Base-by-base conservation (phyloP, 2,888 invertebrate species). In the Geotrupes spiniger region DNA sequence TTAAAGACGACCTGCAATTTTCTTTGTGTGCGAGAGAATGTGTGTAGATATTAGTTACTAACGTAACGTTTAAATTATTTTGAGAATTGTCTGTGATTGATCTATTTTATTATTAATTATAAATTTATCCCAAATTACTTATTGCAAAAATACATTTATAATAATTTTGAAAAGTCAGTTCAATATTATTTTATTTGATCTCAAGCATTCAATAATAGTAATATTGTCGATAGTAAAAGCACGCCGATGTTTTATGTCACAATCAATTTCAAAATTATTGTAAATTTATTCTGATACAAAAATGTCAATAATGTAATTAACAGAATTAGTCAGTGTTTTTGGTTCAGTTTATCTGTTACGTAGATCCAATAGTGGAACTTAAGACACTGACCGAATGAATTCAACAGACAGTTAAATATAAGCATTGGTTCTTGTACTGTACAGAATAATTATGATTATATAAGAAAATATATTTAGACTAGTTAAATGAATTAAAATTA, bases 71-170 rank as follows among this genome's bases (percentile, higher is more conserved):
- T 71, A 70, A 71, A 70, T 70, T 72, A 70, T 71, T 71, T 73
- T 72, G 71, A 71, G 69, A 72, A 71, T 69, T 72, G 70, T 73
- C 73, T 73, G 73, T 73, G 73, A 73, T 73, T 72, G 65, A 71
- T 65, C 68, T 71, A 70, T 68, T 69, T 70, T 68, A 70, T 71
- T 66, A 63, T 69, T 70, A 70, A 68, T 65, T 63, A 63, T 63
- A 63, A 61, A 50, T 46, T 50, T 45, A 40, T 50, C 50, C 45
- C 45, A 50, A 50, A 21, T 21, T 21, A 21, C 21, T 21, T 21
- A 21, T 21, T 21, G 21, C 21, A 21, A 21, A 21, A 21, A 21
- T 21, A 21, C 6, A 21, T 21, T 21, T 21, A 21, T 21, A 21
- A 21, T 21, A 21, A 21, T 21, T 21, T 21, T 21, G 21, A 21